Evolutionary conservation across 2,888 invertebrate genomes (phyloP).

Genomic region (Opisthograptis luteolata): DNA sequence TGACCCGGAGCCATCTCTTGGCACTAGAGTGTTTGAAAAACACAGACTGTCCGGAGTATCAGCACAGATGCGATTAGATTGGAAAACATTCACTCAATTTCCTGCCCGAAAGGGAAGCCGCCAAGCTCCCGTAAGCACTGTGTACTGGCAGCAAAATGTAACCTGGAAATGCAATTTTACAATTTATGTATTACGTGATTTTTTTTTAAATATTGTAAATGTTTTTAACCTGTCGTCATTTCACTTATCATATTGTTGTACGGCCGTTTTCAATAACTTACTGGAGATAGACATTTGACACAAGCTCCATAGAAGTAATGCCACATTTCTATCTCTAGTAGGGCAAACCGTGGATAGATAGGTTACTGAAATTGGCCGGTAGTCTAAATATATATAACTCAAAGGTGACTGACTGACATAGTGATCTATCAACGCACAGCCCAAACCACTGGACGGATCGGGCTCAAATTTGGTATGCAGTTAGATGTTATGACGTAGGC

Average conservation of each 20-base stretch:
- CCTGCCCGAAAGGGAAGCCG: slow-evolving; percentile 68
- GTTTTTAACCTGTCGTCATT: not conserved
- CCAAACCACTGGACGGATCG: too few species aligned
- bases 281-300: too few species aligned
- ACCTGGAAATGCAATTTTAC: not conserved
- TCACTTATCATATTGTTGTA: not conserved
- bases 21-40: slow-evolving; percentile 43
- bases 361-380: too few species aligned
- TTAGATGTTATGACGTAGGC: too few species aligned
- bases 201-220: not conserved
- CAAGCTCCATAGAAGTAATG: too few species aligned
- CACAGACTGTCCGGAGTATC: slow-evolving; percentile 65
- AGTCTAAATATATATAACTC: too few species aligned
- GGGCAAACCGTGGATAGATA: too few species aligned
- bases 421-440: too few species aligned
- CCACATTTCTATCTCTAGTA: too few species aligned
- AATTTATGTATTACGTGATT: not conserved
- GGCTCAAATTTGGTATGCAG: too few species aligned
- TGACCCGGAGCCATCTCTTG: slow-evolving; percentile 1
- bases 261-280: too few species aligned
- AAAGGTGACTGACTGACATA: too few species aligned
- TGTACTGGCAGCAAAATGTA: slow-evolving; percentile 46
- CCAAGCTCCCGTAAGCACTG: slow-evolving; percentile 53
- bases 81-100: slow-evolving; percentile 84
- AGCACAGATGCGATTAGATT: slow-evolving; percentile 80